These are phyloP conservation scores for Chelonia mydas DNA, from an alignment of 2,797 vertebrate genomes.

Conservation along the genomic window DNA sequence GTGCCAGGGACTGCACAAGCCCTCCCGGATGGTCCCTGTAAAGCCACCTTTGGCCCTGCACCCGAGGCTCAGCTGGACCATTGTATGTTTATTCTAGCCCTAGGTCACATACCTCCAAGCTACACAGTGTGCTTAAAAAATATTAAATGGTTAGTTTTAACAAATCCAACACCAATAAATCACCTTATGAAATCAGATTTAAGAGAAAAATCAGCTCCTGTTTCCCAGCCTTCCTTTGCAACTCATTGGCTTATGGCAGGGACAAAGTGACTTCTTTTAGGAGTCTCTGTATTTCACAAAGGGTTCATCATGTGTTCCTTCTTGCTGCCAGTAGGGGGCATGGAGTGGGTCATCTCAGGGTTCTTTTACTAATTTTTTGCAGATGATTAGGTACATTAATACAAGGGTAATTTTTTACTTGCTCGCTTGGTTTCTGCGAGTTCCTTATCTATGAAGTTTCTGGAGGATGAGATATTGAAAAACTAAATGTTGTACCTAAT, in stretches of 20 bases:
- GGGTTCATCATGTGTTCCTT: not conserved
- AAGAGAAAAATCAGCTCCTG: not conserved
- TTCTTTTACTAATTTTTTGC: not conserved
- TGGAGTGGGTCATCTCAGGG: not conserved
- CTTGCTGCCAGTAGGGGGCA: not conserved
- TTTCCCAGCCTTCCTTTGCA: not conserved
- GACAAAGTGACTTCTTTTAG: not conserved
- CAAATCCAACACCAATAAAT: not conserved
- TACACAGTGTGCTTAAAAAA: not conserved
- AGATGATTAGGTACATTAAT: not conserved
- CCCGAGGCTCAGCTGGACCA: too few species aligned
- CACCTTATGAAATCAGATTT: too few species aligned
- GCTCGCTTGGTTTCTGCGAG: conserved; percentile 17
- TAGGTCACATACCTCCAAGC: not conserved
- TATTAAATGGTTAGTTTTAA: not conserved
- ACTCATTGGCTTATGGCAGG: not conserved
- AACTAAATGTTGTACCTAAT: not conserved
- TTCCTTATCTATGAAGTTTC: not conserved
- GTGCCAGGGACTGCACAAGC: not conserved
- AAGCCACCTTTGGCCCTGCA: too few species aligned
- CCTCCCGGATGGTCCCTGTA: not conserved
- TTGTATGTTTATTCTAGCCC: too few species aligned
- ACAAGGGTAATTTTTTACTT: conserved; percentile 15
- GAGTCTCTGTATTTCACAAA: not conserved
- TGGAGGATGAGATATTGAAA: not conserved